Base-by-base conservation (phyloP, 64 coral and sea anemone species). In the Pocillopora verrucosa region DNA sequence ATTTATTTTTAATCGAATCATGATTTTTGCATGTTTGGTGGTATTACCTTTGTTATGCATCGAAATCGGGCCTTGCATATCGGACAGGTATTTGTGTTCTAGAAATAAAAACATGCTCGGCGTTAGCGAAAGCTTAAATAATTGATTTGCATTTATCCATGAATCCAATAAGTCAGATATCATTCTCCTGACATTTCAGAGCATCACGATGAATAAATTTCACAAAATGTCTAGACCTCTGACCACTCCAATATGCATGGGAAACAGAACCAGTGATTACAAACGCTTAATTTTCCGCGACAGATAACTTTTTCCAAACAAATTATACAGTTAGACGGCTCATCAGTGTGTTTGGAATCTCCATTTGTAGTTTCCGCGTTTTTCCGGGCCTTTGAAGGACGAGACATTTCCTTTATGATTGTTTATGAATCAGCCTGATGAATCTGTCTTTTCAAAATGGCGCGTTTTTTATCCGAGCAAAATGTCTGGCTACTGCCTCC, bases 71-170 rank as follows among this genome's bases (percentile, higher is more conserved):
- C 74, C 69, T 99, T 99, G 86, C 97, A 99, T 57, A 99, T 92
- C 4, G 97, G 97, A 37, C 97, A 99, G 16, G 90, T 99, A 88
- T 99, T 99, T 76, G 97, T 99, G 75, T 95, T 99, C 97, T 99
- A 89, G 9, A 65, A 83, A 83, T 76, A 61, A 87, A 56, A 94
- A 88, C 20, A 64, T 82, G 76, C 20, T 62, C 56, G 25, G 68
- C 45, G 78, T 88, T 51, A 69, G 77, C 81, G 41, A 76, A 24
- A 65, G 36, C 80, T 56, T 38, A 20, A 91, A 81, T 69, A 57
- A 88, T 25, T 90, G 77, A 62, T 36, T 81, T 77, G 9, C 65
- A 76, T 22, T 69, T 60, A 79, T 51, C 72, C 63, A 75, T 74
- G 15, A 77, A 69, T 76, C 60, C 61, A 91, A 36, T 67, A 70